Conservation (phyloP, 2,888 invertebrate genomes). For the Synanthedon tipuliformis region DNA sequence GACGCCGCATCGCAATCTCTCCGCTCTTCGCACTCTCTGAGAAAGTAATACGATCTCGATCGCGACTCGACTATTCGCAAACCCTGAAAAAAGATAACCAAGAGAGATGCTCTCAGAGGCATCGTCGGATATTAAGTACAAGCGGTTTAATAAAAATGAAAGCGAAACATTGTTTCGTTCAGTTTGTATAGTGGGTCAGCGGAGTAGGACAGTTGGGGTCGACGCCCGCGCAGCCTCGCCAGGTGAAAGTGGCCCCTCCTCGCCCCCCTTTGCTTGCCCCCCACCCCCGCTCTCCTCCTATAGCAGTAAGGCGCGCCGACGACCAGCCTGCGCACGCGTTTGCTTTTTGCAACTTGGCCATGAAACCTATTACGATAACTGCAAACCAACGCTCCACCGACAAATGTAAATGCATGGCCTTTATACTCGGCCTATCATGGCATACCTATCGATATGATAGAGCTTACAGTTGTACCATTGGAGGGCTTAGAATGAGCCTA, state of each 20-base stretch:
- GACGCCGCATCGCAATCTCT: conserved; percentile 35
- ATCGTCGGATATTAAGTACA: conserved; percentile 59
- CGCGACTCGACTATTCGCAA: background rate
- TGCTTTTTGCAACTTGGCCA: conserved; percentile 68
- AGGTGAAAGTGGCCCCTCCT: conserved; percentile 63
- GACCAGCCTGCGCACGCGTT: conserved; percentile 57
- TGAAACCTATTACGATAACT: conserved; percentile 65
- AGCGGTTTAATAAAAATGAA: conserved; percentile 57
- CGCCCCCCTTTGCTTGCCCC: conserved; percentile 16
- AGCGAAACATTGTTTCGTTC: conserved; percentile 59
- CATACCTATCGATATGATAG: conserved; percentile 12
- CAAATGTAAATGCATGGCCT: conserved; percentile 60
- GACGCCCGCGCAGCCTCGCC: conserved; percentile 67
- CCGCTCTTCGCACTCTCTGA: conserved; percentile 31
- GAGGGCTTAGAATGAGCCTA: too few relatives aligned
- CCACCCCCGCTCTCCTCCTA: conserved; percentile 25
- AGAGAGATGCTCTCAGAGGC: conserved; percentile 22
- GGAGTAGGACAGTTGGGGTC: conserved; percentile 66
- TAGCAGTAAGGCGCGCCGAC: conserved; percentile 40
- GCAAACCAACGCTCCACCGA: conserved; percentile 52
- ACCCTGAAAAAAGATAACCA: background rate
- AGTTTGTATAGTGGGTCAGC: conserved; percentile 57
- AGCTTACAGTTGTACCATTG: too few relatives aligned
- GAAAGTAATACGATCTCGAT: background rate
- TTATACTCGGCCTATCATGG: conserved; percentile 38